These are phyloP conservation scores for Aplidium turbinatum DNA, from an alignment of 23 tunicate species.

Conservation along the genomic window DNA sequence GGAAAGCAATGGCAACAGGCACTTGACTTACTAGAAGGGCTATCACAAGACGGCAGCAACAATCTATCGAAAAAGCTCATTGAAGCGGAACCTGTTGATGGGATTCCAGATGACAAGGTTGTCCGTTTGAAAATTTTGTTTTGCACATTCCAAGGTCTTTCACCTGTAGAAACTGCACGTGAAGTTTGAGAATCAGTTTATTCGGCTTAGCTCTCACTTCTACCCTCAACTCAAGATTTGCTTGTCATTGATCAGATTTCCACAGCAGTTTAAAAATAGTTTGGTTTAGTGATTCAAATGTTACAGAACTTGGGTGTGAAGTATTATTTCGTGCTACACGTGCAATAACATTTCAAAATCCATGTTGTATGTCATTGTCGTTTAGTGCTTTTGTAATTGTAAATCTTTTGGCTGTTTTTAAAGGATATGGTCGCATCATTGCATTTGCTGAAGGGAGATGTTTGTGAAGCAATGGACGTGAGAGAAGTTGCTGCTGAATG, in stretches of 20 bases:
- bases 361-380: neutral
- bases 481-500: conserved; percentile 78
- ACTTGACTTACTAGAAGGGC: conserved; percentile 64
- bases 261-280: no score
- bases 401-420: neutral
- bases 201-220: no score
- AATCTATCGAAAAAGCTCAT: conserved; percentile 15
- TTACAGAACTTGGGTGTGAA: no score
- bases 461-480: conserved; percentile 80
- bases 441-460: conserved; percentile 76
- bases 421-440: conserved; percentile 66
- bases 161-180: neutral
- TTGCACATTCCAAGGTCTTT: neutral
- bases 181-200: no score
- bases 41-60: conserved; percentile 4
- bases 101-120: conserved; percentile 84
- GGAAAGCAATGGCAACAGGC: conserved; percentile 78
- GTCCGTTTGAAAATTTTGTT: neutral
- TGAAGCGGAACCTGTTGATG: conserved; percentile 48
- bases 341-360: no score
- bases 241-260: no score
- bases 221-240: no score
- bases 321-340: no score
- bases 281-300: no score
- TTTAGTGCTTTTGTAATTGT: neutral